Evolutionary conservation across 2,113 vertebrate species (phyloP).

Genomic region (Grammomys dolichurus): DNA sequence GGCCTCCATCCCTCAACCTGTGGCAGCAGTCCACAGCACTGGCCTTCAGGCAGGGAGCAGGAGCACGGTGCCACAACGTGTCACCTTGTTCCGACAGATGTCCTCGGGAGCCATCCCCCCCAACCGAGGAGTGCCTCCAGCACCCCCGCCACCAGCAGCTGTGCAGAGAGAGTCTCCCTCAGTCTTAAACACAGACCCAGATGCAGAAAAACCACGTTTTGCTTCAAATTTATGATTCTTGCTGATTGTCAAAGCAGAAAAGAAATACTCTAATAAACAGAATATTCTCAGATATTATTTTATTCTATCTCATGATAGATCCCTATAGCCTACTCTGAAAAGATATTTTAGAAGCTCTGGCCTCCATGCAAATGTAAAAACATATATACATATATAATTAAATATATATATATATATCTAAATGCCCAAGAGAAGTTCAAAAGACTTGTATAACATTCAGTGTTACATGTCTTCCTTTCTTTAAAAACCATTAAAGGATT

Average conservation of each 20-base stretch:
- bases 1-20: slow-evolving; percentile 91
- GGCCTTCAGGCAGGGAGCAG: slow-evolving; percentile 88
- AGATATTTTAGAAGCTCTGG: slow-evolving; percentile 95
- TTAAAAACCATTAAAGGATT: slow-evolving; percentile 88
- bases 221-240: slow-evolving; percentile 98
- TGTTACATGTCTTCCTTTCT: slow-evolving; percentile 94
- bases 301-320: slow-evolving; percentile 92
- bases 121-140: slow-evolving; percentile 86
- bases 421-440: slow-evolving; percentile 83
- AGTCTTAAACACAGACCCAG: slow-evolving; percentile 95
- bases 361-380: slow-evolving; percentile 94
- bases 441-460: slow-evolving; percentile 92
- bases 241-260: slow-evolving; percentile 82
- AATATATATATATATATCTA: slow-evolving; percentile 68
- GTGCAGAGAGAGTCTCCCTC: slow-evolving; percentile 93
- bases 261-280: slow-evolving; percentile 85
- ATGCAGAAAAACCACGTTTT: slow-evolving; percentile 97
- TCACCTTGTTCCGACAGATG: slow-evolving; percentile 97
- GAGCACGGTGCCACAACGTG: slow-evolving; percentile 92
- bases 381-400: slow-evolving; percentile 75
- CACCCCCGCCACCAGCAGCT: slow-evolving; percentile 72
- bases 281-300: slow-evolving; percentile 88
- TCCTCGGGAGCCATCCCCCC: slow-evolving; percentile 96
- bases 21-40: slow-evolving; percentile 86
- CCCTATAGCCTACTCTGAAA: slow-evolving; percentile 92